Percentiles rank a stretch among this genome's conserved stretches.
Evolutionary conservation across 1,140 invertebrate genomes (phyloP).

Genomic region (Cylas formicarius): DNA sequence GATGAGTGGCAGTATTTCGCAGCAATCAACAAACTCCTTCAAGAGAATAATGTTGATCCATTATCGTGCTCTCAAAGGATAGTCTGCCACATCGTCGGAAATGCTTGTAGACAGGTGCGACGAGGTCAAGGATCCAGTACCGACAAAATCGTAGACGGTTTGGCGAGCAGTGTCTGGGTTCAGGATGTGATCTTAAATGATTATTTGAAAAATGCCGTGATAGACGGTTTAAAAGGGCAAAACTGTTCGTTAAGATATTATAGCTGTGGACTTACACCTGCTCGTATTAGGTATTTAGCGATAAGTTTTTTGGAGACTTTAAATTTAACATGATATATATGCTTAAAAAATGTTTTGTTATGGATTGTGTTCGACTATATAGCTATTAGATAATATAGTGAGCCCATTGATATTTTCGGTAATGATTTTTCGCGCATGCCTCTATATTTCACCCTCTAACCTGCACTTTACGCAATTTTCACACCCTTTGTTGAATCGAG

Average conservation of each 20-base stretch:
- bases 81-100: constrained; percentile 31
- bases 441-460: no score
- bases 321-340: no score
- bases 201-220: constrained; percentile 9
- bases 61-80: constrained; percentile 34
- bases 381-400: no score
- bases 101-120: constrained; percentile 27
- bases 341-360: no score
- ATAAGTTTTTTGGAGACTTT: constrained; percentile 1
- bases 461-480: no score
- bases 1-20: constrained; percentile 21
- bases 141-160: constrained; percentile 39
- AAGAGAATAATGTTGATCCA: constrained; percentile 32
- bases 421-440: no score
- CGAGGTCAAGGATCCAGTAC: constrained; percentile 22
- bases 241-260: constrained; percentile 12
- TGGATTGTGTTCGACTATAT: no score
- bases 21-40: constrained; percentile 25
- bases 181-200: constrained; percentile 8
- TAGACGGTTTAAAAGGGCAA: constrained; percentile 3
- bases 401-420: no score
- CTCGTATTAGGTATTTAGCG: not conserved
- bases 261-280: constrained; percentile 9
- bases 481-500: no score
- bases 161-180: constrained; percentile 33